Base-by-base conservation (phyloP, 2,797 vertebrate genomes). In the Sparus aurata region DNA sequence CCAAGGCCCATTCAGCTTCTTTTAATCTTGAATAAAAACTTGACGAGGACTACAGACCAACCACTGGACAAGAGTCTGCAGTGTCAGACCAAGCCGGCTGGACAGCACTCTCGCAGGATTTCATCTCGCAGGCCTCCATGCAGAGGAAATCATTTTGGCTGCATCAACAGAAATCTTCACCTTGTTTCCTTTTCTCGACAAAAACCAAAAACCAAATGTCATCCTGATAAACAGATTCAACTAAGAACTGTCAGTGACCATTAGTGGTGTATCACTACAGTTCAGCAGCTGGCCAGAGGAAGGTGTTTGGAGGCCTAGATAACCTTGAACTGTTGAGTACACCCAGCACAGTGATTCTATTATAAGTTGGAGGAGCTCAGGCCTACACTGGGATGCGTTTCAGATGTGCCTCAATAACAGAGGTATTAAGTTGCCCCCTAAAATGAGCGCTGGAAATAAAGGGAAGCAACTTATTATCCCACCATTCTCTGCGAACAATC, bases 401-500 rank as follows among this genome's bases (percentile, higher is more conserved):
- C 91, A 93, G 88, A 91, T 85, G 88, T 90, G 91, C 79, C 83
- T 86, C 83, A 92, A 87, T 89, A 93, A 92, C 87, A 89, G 75
- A 84, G 83, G 88, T 89, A 93, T 93, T 87, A 65, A 85, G 85
- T 92, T 91, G 79, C 88, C 83, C 34, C 80, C 81, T 77, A 86
- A 90, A 92, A 91, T 75, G 80, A 85, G 82, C 41, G 2, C 75
- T 91, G 88, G 83, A 87, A 93, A 93, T 83, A 87, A 89, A 90
- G 84, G 93, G 90, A 95, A 95, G 89, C 86, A 86, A 89, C 89
- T 88, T 86, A 91, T 93, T 93, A 91, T 91, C 87, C 89, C 76
- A 69, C 83, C 77, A 69, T 87, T 92, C 86, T 93, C 91, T 93
- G 90, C 82, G 88, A 95, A 90, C 91, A 92, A 94, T 94, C 91